These are phyloP conservation scores for Candidula unifasciata DNA, from an alignment of 2,888 invertebrate species.

Conservation along the genomic window DNA sequence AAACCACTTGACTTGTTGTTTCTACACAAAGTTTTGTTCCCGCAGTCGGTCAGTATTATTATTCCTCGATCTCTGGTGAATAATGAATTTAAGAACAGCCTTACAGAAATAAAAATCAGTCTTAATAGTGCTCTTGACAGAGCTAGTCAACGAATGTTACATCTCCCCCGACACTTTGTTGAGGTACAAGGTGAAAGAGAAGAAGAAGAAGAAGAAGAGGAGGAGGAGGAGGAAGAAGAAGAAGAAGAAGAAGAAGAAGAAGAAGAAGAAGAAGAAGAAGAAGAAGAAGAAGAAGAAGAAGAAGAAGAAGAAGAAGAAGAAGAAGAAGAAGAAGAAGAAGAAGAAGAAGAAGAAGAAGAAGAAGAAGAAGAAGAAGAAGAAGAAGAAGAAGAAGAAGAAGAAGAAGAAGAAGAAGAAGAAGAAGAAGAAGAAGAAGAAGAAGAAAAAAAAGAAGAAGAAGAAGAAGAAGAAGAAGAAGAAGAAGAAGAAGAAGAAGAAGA, in stretches of 20 bases:
- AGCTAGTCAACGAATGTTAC: too few relatives aligned
- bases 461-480: not conserved
- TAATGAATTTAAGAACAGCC: too few relatives aligned
- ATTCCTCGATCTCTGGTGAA: too few relatives aligned
- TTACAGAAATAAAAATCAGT: too few relatives aligned
- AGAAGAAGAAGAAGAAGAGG: not conserved
- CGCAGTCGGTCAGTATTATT: too few relatives aligned
- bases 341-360: not conserved
- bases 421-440: not conserved
- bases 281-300: not conserved
- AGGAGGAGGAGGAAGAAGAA: not conserved
- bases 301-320: slow-evolving; percentile 1
- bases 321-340: not conserved
- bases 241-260: not conserved
- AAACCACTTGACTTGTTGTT: too few relatives aligned
- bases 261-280: not conserved
- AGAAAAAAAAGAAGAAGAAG: not conserved
- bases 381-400: slow-evolving; percentile 10
- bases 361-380: not conserved
- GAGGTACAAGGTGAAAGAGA: not conserved
- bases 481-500: not conserved
- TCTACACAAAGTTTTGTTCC: too few relatives aligned
- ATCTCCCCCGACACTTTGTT: too few relatives aligned
- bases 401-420: not conserved
- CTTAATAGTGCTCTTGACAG: too few relatives aligned